Conservation (phyloP, 2,113 vertebrate species). For the Zapornia atra region DNA sequence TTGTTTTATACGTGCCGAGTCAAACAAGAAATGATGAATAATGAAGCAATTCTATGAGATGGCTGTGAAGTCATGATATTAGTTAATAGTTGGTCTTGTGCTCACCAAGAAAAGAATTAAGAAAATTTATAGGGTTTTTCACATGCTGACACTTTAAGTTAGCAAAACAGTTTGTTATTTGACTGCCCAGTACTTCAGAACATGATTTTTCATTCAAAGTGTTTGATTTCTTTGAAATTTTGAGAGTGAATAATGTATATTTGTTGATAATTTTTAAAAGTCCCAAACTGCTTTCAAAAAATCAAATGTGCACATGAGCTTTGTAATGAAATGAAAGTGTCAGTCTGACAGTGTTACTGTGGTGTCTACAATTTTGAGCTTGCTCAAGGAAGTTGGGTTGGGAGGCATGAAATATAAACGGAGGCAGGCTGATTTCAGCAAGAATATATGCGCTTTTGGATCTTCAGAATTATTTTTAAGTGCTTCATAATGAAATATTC, state of each 20-base stretch:
- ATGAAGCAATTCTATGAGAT: background rate
- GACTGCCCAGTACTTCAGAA: background rate
- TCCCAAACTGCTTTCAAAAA: background rate
- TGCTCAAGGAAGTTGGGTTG: background rate
- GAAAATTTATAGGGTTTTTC: background rate
- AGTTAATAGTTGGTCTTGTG: background rate
- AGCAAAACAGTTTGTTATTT: background rate
- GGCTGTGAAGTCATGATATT: background rate
- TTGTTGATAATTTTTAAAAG: background rate
- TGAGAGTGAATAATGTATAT: background rate
- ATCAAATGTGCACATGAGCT: background rate
- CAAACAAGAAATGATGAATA: background rate
- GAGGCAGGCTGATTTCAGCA: background rate
- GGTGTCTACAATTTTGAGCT: background rate
- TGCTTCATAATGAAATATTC: constrained; percentile 2
- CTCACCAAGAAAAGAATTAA: background rate
- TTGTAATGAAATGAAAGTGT: background rate
- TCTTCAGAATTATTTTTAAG: background rate
- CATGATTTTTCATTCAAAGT: background rate
- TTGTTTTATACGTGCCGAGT: background rate
- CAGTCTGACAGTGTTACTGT: background rate
- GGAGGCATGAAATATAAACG: background rate
- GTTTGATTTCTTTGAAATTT: background rate
- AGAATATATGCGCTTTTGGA: background rate
- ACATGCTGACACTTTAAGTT: background rate